Percentiles rank a stretch among this genome's conserved stretches.
Conservation (phyloP, 2,888 invertebrate species). For the Biston stratarius region DNA sequence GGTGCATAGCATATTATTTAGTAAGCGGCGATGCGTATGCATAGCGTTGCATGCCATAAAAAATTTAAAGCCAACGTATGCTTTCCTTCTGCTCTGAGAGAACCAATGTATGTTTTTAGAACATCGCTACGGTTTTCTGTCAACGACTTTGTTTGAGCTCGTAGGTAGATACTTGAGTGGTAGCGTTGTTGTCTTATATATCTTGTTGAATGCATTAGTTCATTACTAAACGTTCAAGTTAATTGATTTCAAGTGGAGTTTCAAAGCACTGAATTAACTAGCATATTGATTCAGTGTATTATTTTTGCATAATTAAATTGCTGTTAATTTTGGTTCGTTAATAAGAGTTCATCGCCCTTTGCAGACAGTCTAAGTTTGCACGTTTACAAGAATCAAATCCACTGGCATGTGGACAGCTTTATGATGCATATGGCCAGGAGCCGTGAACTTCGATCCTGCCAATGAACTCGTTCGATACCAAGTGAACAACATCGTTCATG, state of each 20-base stretch:
- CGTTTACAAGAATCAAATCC: slow-evolving; percentile 47
- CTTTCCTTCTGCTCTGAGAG: slow-evolving; percentile 66
- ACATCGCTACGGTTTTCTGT: slow-evolving; percentile 42
- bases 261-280: slow-evolving; percentile 39
- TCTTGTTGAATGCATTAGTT: slow-evolving; percentile 26
- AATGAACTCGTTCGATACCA: slow-evolving; percentile 72
- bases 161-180: slow-evolving; percentile 19
- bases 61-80: slow-evolving; percentile 75
- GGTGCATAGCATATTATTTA: slow-evolving; percentile 81
- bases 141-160: slow-evolving; percentile 10
- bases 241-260: slow-evolving; percentile 73
- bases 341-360: slow-evolving; percentile 25
- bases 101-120: slow-evolving; percentile 73
- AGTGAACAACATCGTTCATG: slow-evolving; percentile 80
- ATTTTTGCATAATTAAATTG: slow-evolving; percentile 24
- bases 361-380: slow-evolving; percentile 41
- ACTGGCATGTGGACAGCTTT: slow-evolving; percentile 52
- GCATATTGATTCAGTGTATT: slow-evolving; percentile 11
- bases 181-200: slow-evolving; percentile 17
- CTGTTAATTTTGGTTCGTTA: slow-evolving; percentile 23
- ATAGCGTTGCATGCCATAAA: slow-evolving; percentile 72
- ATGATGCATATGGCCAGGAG: slow-evolving; percentile 54
- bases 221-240: slow-evolving; percentile 48
- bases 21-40: slow-evolving; percentile 77
- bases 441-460: slow-evolving; percentile 71